Evolutionary conservation across 2,113 vertebrate genomes (phyloP).

Genomic region (Speoplatyrhinus poulsoni): DNA sequence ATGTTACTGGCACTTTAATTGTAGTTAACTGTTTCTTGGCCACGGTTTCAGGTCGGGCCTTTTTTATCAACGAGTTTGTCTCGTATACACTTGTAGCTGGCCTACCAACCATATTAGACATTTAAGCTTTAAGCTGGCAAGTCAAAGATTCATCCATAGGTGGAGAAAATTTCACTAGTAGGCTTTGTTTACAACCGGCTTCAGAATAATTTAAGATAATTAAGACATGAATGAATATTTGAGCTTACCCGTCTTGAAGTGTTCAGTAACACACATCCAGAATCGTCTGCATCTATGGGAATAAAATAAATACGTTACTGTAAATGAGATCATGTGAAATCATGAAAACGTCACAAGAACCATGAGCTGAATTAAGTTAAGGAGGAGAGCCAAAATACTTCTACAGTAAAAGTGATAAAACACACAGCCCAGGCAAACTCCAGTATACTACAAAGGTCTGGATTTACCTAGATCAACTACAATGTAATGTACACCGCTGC

Average conservation of each 20-base stretch:
- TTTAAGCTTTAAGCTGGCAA: no score
- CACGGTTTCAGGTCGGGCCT: no score
- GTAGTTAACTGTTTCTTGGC: no score
- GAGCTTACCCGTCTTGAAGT: conserved; percentile 92
- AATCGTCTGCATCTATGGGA: conserved; percentile 79
- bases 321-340: background rate
- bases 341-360: conserved; percentile 29
- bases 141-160: no score
- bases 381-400: conserved; percentile 22
- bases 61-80: no score
- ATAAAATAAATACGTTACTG: background rate
- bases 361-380: conserved; percentile 6
- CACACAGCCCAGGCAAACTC: conserved; percentile 45
- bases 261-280: conserved; percentile 91
- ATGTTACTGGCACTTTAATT: no score
- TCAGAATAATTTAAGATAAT: background rate
- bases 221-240: background rate
- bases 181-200: no score
- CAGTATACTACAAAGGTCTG: conserved; percentile 54
- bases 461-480: conserved; percentile 37
- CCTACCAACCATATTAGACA: no score
- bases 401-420: conserved; percentile 12
- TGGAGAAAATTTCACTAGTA: no score
- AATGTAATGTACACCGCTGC: background rate
- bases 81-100: no score